Conservation (phyloP, 2,113 vertebrate species). For the Girardinichthys multiradiatus region DNA sequence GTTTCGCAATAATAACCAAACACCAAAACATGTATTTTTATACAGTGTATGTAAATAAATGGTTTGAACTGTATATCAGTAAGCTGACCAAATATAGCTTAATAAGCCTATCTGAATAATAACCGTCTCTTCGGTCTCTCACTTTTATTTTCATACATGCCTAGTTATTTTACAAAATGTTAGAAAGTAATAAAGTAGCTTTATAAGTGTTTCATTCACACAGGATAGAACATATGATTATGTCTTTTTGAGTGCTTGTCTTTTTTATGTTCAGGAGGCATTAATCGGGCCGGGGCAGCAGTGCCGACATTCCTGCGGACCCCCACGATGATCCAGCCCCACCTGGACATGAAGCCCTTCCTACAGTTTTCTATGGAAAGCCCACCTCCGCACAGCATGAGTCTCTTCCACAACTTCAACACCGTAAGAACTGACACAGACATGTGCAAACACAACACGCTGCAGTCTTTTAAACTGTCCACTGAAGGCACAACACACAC, state of each 20-base stretch:
- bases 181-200: neutral
- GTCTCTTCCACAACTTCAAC: constrained; percentile 84
- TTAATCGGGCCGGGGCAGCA: constrained; percentile 79
- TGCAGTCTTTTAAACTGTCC: constrained; percentile 7
- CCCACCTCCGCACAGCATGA: constrained; percentile 76
- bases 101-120: neutral
- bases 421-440: constrained; percentile 68
- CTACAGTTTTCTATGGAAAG: constrained; percentile 83
- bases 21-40: neutral
- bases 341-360: constrained; percentile 84
- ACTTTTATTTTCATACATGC: neutral
- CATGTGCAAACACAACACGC: neutral
- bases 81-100: neutral
- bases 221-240: neutral
- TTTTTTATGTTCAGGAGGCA: constrained; percentile 73
- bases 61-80: neutral
- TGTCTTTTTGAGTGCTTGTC: constrained; percentile 9
- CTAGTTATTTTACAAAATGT: neutral
- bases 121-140: constrained; percentile 2
- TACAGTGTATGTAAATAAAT: neutral
- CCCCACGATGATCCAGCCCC: constrained; percentile 80
- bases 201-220: neutral
- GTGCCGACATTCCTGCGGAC: constrained; percentile 83
- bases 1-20: too few relatives aligned
- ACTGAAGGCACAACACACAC: neutral